A percentile compares a stretch with the other conserved stretches of the same genome.
phyloP scores from a whole-genome alignment of 2,888 invertebrate species.

The Cephus rjabovi region DNA sequence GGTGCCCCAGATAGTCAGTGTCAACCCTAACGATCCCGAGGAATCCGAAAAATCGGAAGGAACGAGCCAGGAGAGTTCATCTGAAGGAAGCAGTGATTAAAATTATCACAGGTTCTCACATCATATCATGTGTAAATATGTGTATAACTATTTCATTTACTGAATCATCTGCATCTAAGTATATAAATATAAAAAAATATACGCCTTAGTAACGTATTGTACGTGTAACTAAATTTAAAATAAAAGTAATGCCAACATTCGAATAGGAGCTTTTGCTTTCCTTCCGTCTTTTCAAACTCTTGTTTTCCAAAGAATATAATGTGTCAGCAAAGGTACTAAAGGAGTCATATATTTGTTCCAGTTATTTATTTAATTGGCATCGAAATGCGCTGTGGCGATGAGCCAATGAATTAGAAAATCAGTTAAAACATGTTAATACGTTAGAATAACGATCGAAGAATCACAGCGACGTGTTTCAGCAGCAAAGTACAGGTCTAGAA shows the following conservation, averaged over 20 bases:
- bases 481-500: not conserved
- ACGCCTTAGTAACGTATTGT: not conserved
- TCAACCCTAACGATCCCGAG: not conserved
- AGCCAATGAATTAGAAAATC: not conserved
- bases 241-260: not conserved
- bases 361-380: not conserved
- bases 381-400: not conserved
- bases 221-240: not conserved
- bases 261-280: not conserved
- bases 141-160: not conserved
- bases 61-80: not conserved
- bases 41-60: not conserved
- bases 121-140: not conserved
- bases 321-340: not conserved
- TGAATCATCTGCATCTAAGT: not conserved
- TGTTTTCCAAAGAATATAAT: not conserved
- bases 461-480: not conserved
- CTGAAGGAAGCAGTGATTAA: not conserved
- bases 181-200: not conserved
- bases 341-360: not conserved
- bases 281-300: not conserved
- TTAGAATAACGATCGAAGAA: not conserved
- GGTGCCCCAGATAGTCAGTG: conserved; percentile 10
- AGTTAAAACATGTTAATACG: not conserved
- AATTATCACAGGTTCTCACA: not conserved